Conservation (phyloP, 2,797 vertebrate genomes). For the Melanotaenia nigrans region DNA sequence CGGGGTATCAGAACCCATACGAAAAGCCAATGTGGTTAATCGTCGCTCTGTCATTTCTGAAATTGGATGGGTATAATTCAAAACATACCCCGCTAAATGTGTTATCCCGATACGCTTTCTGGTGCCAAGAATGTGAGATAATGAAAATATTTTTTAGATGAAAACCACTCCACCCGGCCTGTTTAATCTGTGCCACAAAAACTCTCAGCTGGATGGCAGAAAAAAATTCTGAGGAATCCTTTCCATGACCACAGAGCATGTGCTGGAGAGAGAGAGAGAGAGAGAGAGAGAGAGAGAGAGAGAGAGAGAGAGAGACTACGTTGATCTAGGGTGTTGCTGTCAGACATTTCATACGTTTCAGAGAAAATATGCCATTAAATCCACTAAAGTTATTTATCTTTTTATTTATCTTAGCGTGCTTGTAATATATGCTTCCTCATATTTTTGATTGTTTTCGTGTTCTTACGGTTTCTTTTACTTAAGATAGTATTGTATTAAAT, state of each 20-base stretch:
- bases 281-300: no score
- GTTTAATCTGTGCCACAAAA: conserved; percentile 56
- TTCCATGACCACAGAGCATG: not conserved
- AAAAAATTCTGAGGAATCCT: conserved; percentile 57
- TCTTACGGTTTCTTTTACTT: no score
- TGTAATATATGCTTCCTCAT: no score
- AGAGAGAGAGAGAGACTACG: no score
- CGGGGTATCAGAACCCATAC: not conserved
- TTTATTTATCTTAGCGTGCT: no score
- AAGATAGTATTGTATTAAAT: no score
- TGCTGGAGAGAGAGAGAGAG: not conserved
- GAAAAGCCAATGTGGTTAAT: conserved; percentile 3
- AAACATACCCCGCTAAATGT: conserved; percentile 59
- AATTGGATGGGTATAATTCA: conserved; percentile 69
- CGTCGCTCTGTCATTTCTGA: conserved; percentile 52
- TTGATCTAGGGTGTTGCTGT: no score
- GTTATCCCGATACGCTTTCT: conserved; percentile 46
- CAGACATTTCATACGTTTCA: no score
- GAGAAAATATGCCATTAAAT: no score
- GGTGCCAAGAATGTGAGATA: conserved; percentile 74
- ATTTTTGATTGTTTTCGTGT: no score
- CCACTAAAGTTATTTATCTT: no score
- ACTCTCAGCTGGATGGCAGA: conserved; percentile 59
- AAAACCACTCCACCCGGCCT: conserved; percentile 56
- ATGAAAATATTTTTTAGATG: conserved; percentile 77